Conservation (phyloP, 2,797 vertebrate genomes). For the Anguilla obscura region DNA sequence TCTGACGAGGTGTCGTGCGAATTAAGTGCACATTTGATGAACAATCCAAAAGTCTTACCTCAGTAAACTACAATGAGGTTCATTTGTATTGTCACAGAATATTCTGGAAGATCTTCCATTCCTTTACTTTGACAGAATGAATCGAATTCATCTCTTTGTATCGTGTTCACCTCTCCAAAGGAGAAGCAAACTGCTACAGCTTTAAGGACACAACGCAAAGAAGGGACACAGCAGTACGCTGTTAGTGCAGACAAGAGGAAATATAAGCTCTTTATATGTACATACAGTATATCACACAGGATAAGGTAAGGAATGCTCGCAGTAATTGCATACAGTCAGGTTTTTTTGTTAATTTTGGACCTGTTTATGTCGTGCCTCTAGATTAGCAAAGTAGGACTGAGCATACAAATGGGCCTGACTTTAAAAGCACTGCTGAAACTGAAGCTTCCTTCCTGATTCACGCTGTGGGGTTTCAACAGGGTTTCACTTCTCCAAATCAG, state of each 20-base stretch:
- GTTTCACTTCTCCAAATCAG: conserved; percentile 6
- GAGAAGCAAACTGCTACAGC: conserved; percentile 30
- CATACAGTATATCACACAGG: conserved; percentile 31
- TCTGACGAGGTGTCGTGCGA: conserved; percentile 5
- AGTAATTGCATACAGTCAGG: conserved; percentile 34
- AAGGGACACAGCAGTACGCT: conserved; percentile 45
- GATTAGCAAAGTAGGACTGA: background rate
- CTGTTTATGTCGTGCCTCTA: background rate
- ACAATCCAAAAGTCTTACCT: background rate
- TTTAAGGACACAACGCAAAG: conserved; percentile 36
- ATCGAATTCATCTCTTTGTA: conserved; percentile 33
- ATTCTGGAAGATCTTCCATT: conserved; percentile 33
- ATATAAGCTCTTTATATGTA: conserved; percentile 44
- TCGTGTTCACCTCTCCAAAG: background rate
- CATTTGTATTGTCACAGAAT: conserved; percentile 34
- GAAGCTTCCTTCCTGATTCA: background rate
- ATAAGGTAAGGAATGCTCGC: conserved; percentile 33
- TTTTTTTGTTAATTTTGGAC: background rate
- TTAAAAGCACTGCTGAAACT: conserved; percentile 2
- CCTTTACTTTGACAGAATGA: conserved; percentile 33
- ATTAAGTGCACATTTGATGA: conserved; percentile 29
- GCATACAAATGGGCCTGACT: background rate
- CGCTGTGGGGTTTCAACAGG: background rate
- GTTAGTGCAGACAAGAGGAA: conserved; percentile 69
- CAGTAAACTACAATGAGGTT: background rate